phyloP scores from a whole-genome alignment of 37 sponge, comb jelly and placozoan genomes.

The Halichondria panicea region DNA sequence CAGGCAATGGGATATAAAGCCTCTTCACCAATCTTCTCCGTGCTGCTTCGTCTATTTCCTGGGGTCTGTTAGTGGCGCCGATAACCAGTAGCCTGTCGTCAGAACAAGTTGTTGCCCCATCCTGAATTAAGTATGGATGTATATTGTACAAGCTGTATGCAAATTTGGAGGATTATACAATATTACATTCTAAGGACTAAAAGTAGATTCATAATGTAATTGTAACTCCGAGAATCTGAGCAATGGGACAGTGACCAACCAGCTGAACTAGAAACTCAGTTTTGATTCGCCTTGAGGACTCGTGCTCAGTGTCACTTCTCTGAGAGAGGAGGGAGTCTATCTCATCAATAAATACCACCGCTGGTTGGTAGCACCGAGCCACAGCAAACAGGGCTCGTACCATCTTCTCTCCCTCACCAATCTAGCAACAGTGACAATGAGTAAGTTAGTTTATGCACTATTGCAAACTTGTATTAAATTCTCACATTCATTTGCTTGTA shows the following conservation, averaged over 20 bases:
- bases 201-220: no score
- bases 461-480: neutral
- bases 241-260: constrained; percentile 16
- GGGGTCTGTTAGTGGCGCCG: constrained; percentile 89
- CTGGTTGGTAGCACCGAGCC: constrained; percentile 93
- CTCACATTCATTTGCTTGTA: neutral
- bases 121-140: constrained; percentile 29
- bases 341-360: constrained; percentile 99
- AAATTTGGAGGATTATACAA: no score
- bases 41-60: constrained; percentile 99
- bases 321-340: constrained; percentile 97
- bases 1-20: constrained; percentile 97
- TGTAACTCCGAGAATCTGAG: no score
- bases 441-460: neutral
- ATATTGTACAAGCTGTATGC: no score
- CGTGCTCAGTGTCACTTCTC: constrained; percentile 93
- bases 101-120: constrained; percentile 86
- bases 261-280: constrained; percentile 98
- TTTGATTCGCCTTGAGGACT: constrained; percentile 96
- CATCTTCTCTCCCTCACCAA: constrained; percentile 99
- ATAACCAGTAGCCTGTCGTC: constrained; percentile 89
- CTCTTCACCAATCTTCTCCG: constrained; percentile 93
- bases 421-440: constrained; percentile 23
- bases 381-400: constrained; percentile 97
- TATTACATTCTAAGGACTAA: no score